Evolutionary conservation across 2,797 vertebrate species (phyloP).

Genomic region (Acanthopagrus latus): DNA sequence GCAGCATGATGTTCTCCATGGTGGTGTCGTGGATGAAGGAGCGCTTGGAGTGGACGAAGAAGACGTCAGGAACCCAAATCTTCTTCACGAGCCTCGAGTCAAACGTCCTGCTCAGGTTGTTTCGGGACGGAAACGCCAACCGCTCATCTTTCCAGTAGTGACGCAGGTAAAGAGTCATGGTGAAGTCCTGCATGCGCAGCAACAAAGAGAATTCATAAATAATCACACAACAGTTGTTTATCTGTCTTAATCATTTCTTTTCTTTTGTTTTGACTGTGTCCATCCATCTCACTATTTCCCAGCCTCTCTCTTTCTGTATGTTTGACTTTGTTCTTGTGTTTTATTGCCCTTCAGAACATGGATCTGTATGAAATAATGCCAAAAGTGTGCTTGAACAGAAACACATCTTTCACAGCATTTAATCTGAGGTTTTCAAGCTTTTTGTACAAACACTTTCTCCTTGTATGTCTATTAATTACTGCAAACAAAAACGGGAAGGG

Average conservation of each 20-base stretch:
- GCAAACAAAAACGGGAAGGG: not conserved
- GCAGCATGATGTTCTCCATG: slow-evolving; percentile 92
- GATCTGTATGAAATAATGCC: not conserved
- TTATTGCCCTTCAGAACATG: no score
- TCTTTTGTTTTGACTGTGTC: not conserved
- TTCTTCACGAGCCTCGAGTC: slow-evolving; percentile 92
- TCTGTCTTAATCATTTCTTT: not conserved
- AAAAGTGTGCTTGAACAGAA: not conserved
- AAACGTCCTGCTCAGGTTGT: slow-evolving; percentile 92
- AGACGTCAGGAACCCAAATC: slow-evolving; percentile 94
- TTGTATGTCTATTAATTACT: no score
- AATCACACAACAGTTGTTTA: not conserved
- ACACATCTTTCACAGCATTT: no score
- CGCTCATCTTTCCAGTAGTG: slow-evolving; percentile 97
- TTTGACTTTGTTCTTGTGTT: not conserved
- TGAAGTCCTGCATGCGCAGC: slow-evolving; percentile 88
- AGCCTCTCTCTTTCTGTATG: no score
- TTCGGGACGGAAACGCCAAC: slow-evolving; percentile 89
- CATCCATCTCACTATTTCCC: not conserved
- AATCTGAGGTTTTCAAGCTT: no score
- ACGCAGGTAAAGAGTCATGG: slow-evolving; percentile 93
- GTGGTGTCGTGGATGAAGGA: slow-evolving; percentile 95
- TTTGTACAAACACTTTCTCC: not conserved
- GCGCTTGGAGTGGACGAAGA: slow-evolving; percentile 94
- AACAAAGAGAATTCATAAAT: not conserved